phyloP scores from a whole-genome alignment of 2,888 invertebrate species.

The Drosophila sordidapex region DNA sequence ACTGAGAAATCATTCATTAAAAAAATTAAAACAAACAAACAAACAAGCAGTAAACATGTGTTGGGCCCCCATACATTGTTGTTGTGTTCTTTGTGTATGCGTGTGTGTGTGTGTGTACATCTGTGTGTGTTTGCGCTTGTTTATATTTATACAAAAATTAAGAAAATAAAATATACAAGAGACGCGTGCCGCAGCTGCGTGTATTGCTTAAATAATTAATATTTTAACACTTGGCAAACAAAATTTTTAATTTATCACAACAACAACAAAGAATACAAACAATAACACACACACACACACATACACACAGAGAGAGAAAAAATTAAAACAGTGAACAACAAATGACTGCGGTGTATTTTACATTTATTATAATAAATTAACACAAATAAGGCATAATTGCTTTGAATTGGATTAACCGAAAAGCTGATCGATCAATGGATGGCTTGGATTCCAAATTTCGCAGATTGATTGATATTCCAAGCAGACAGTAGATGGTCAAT shows the following conservation, averaged over 20 bases:
- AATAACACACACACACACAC: neutral
- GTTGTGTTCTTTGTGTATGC: slow-evolving; percentile 17
- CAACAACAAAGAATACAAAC: slow-evolving; percentile 16
- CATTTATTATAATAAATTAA: slow-evolving; percentile 84
- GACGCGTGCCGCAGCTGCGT: slow-evolving; percentile 70
- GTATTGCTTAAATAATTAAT: slow-evolving; percentile 83
- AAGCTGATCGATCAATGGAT: slow-evolving; percentile 38
- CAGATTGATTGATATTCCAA: slow-evolving; percentile 63
- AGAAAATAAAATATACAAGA: slow-evolving; percentile 77
- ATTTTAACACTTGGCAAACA: slow-evolving; percentile 77
- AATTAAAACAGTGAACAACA: slow-evolving; percentile 51
- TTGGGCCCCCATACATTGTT: slow-evolving; percentile 34
- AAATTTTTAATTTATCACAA: slow-evolving; percentile 65
- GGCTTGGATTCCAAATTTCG: slow-evolving; percentile 7
- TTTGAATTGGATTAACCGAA: slow-evolving; percentile 69
- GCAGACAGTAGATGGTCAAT: neutral
- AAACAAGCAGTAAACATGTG: slow-evolving; percentile 77
- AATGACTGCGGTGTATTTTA: slow-evolving; percentile 71
- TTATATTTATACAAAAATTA: slow-evolving; percentile 60
- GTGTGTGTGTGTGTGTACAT: slow-evolving; percentile 6
- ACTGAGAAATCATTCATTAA: slow-evolving; percentile 76
- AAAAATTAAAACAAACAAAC: slow-evolving; percentile 77
- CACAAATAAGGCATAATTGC: slow-evolving; percentile 75
- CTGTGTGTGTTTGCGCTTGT: slow-evolving; percentile 16
- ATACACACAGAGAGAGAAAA: slow-evolving; percentile 14